A percentile compares a stretch with the other conserved stretches of the same genome.
Conservation (phyloP, 2,888 invertebrate genomes). For the Carterocephalus palaemon region DNA sequence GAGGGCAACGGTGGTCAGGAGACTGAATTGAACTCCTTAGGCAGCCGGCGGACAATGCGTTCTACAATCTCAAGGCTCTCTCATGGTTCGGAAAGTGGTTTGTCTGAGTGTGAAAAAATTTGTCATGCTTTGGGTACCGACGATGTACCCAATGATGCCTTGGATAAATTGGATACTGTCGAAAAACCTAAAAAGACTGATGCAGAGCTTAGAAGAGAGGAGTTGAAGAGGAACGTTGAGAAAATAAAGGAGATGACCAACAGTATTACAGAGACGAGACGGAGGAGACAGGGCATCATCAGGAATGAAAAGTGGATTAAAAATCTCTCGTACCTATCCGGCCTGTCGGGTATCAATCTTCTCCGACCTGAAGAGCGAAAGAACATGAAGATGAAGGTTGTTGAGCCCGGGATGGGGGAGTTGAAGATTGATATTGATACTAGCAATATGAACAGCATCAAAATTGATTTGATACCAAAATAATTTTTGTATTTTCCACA, state of each 20-base stretch:
- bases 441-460: slow-evolving; percentile 39
- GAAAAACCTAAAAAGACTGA: slow-evolving; percentile 11
- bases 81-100: slow-evolving; percentile 40
- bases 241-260: slow-evolving; percentile 42
- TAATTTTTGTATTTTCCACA: too few species aligned
- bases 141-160: slow-evolving; percentile 27
- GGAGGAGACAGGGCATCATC: slow-evolving; percentile 33
- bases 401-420: slow-evolving; percentile 33
- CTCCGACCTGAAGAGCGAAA: slow-evolving; percentile 48
- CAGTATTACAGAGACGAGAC: slow-evolving; percentile 33
- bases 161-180: background rate
- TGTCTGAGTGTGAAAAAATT: slow-evolving; percentile 46
- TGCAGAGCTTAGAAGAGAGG: slow-evolving; percentile 21
- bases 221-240: slow-evolving; percentile 40
- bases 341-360: slow-evolving; percentile 40
- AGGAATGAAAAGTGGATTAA: slow-evolving; percentile 53
- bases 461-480: slow-evolving; percentile 34
- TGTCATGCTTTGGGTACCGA: slow-evolving; percentile 39
- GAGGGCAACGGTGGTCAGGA: slow-evolving; percentile 37
- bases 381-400: slow-evolving; percentile 27
- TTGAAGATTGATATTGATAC: slow-evolving; percentile 49
- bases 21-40: slow-evolving; percentile 36
- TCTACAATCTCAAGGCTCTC: slow-evolving; percentile 35
- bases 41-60: slow-evolving; percentile 20
- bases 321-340: slow-evolving; percentile 46